Base-by-base conservation (phyloP, 1,140 invertebrate genomes). In the Drosophila bocqueti region DNA sequence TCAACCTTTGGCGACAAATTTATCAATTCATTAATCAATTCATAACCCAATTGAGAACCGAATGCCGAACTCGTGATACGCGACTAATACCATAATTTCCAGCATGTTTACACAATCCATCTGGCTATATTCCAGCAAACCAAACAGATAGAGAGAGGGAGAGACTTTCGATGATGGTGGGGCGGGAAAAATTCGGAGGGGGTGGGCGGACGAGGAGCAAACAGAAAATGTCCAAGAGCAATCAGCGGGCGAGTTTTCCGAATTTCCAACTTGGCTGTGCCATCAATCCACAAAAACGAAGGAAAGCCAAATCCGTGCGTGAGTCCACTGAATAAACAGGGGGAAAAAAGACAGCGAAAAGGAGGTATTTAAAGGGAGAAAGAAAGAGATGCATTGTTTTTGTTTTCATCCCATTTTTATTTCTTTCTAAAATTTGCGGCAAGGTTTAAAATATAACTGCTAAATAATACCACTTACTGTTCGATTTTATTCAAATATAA, bases 81-180 rank as follows among this genome's bases (percentile, higher is more conserved):
- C 57, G 79, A 77, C 77, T 85, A 89, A 85, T 90, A 73, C 85
- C 85, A 89, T 89, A 90, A 89, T 89, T 90, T 89, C 78, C 59
- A 83, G 40, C 82, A 68, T 92, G 86, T 92, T 92, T 92, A 92
- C 91, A 91, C 83, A 92, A 91, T 92, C 86, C 91, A 92, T 92
- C 91, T 92, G 91, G 87, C 91, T 87, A 75, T 83, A 92, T 92
- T 87, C 72, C 57, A 74, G 59, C 58, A 74, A 76, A 66, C 59
- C 74, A 82, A 73, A 78, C 79, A 77, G 65, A 81, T 55, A 81
- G 36, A 36, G 26, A 38, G 67, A 31, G 36, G 11, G 11, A 0
- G 31, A 34, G 67, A 45, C 13, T 21, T 24, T 24, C 45, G 38
- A 29, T 26, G 34, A 16, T 31, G 40, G 57, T 3, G 57, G 21